phyloP scores from a whole-genome alignment of 2,888 invertebrate species.

The Drosophila recens region DNA sequence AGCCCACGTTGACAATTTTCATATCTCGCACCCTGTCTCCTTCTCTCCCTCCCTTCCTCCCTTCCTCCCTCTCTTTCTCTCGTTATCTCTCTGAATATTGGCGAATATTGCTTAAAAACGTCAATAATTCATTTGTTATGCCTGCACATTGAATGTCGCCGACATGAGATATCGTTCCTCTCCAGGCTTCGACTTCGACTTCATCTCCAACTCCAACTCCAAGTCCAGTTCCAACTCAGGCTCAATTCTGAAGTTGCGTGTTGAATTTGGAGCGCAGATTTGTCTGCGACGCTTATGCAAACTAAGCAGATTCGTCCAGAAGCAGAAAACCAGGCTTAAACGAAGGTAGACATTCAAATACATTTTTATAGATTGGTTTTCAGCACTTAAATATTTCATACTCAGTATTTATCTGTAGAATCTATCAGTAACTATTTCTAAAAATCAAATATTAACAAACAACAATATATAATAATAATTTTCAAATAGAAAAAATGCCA shows the following conservation, averaged over 20 bases:
- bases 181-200: conserved; percentile 10
- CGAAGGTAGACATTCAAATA: not conserved
- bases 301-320: conserved; percentile 61
- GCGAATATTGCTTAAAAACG: conserved; percentile 85
- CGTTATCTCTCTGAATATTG: conserved; percentile 72
- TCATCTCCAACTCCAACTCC: conserved; percentile 11
- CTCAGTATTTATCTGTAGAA: not conserved
- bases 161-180: conserved; percentile 79
- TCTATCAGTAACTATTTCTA: not conserved
- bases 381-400: not conserved
- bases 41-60: too few relatives aligned
- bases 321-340: conserved; percentile 8
- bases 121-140: conserved; percentile 86
- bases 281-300: conserved; percentile 74
- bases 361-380: not conserved
- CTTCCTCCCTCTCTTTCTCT: not conserved
- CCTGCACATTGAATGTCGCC: conserved; percentile 84
- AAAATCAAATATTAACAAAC: not conserved
- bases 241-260: conserved; percentile 56
- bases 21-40: conserved; percentile 58
- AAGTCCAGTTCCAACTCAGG: conserved; percentile 3
- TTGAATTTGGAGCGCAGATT: conserved; percentile 75
- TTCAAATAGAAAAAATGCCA: too few relatives aligned
- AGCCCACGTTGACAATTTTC: conserved; percentile 82
- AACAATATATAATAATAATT: not conserved